These are phyloP conservation scores for Drosophila cardini DNA, from an alignment of 1,140 invertebrate species.

Conservation along the genomic window DNA sequence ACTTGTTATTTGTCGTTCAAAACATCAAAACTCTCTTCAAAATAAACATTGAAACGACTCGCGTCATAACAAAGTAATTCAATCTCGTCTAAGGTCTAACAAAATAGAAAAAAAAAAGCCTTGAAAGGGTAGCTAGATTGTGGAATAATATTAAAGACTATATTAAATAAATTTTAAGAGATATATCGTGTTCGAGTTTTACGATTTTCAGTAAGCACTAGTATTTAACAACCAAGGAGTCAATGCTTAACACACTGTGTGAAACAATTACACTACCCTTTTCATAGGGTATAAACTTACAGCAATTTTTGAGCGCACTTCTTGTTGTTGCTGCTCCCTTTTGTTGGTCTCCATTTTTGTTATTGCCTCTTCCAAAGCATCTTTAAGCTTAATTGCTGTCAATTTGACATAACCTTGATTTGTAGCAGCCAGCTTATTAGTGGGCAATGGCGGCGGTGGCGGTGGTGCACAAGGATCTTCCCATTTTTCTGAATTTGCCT, in stretches of 20 bases:
- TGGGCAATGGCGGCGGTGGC: conserved; percentile 66
- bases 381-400: conserved; percentile 62
- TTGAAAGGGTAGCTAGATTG: conserved; percentile 9
- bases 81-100: not conserved
- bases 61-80: conserved; percentile 1
- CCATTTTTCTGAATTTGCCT: conserved; percentile 67
- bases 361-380: conserved; percentile 70
- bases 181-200: too few relatives aligned
- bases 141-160: not conserved
- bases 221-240: too few relatives aligned
- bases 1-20: conserved; percentile 9
- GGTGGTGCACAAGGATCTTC: conserved; percentile 76
- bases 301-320: conserved; percentile 23
- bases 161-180: not conserved
- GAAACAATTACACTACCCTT: too few relatives aligned
- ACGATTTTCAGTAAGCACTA: too few relatives aligned
- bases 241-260: too few relatives aligned
- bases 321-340: conserved; percentile 25
- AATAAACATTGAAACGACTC: conserved; percentile 4
- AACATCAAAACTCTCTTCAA: conserved; percentile 2
- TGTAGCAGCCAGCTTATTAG: conserved; percentile 11
- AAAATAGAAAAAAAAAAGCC: not conserved
- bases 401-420: conserved; percentile 54
- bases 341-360: conserved; percentile 64
- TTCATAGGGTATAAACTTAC: conserved; percentile 13